Evolutionary conservation across 2,797 vertebrate species (phyloP).

Genomic region (Squalus acanthias): DNA sequence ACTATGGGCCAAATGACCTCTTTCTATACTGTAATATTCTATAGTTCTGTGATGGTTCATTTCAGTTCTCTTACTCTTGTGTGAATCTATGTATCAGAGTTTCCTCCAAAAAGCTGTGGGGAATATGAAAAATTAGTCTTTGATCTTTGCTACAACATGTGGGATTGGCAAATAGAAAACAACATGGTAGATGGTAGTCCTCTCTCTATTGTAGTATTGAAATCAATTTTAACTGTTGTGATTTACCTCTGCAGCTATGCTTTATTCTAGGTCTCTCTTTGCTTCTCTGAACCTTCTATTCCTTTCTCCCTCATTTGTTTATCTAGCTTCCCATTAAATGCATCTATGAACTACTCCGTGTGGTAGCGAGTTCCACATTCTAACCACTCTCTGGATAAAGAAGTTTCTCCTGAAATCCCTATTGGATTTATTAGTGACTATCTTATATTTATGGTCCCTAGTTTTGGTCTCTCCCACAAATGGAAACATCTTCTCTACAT

Average conservation of each 20-base stretch:
- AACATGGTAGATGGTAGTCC: background rate
- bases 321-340: too few relatives aligned
- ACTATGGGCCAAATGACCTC: background rate
- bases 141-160: background rate
- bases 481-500: too few relatives aligned
- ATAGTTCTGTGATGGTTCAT: background rate
- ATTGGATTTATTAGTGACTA: too few relatives aligned
- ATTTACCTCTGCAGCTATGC: background rate
- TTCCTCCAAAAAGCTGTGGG: background rate
- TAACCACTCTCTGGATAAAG: too few relatives aligned
- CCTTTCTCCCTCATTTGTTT: too few relatives aligned
- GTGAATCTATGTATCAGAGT: background rate
- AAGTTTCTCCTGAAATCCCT: too few relatives aligned
- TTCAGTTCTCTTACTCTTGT: background rate
- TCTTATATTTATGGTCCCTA: too few relatives aligned
- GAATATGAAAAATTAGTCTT: background rate
- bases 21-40: background rate
- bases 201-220: background rate
- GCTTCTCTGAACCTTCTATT: too few relatives aligned
- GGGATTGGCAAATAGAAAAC: background rate
- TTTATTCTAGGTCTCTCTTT: background rate
- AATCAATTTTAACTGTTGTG: background rate
- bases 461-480: too few relatives aligned
- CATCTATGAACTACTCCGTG: too few relatives aligned
- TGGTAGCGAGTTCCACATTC: too few relatives aligned